Percentiles rank a stretch among this genome's conserved stretches.
Evolutionary conservation across 2,113 vertebrate genomes (phyloP).

Genomic region (Lepus europaeus): DNA sequence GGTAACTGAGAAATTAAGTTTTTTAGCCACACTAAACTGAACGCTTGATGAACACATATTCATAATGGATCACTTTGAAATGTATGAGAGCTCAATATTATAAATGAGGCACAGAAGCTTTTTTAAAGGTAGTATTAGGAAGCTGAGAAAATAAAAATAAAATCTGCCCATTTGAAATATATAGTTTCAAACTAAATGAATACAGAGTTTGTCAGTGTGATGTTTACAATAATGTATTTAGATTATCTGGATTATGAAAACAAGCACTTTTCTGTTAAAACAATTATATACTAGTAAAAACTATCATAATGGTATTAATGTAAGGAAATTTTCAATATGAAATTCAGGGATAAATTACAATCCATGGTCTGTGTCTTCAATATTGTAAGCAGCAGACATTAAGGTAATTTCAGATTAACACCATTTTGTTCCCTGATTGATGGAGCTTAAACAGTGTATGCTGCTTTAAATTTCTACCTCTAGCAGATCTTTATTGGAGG

Average conservation of each 20-base stretch:
- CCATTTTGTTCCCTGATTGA: too few relatives aligned
- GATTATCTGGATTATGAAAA: slow-evolving; percentile 72
- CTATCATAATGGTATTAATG: slow-evolving; percentile 53
- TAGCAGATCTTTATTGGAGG: too few relatives aligned
- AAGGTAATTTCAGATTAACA: too few relatives aligned
- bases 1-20: slow-evolving; percentile 62
- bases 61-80: slow-evolving; percentile 64
- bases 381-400: too few relatives aligned
- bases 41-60: slow-evolving; percentile 54
- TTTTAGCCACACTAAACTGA: slow-evolving; percentile 52
- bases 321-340: too few relatives aligned
- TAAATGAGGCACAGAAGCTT: slow-evolving; percentile 52
- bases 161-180: slow-evolving; percentile 66
- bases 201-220: slow-evolving; percentile 58
- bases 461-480: too few relatives aligned
- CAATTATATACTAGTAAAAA: slow-evolving; percentile 58
- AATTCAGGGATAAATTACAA: too few relatives aligned
- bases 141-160: slow-evolving; percentile 64
- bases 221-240: slow-evolving; percentile 77
- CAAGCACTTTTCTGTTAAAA: slow-evolving; percentile 78
- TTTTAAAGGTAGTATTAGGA: slow-evolving; percentile 54
- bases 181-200: slow-evolving; percentile 64
- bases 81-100: slow-evolving; percentile 29
- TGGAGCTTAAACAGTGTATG: too few relatives aligned
- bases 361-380: too few relatives aligned